Base-by-base conservation (phyloP, 2,113 vertebrate species). In the Cinclus cinclus region DNA sequence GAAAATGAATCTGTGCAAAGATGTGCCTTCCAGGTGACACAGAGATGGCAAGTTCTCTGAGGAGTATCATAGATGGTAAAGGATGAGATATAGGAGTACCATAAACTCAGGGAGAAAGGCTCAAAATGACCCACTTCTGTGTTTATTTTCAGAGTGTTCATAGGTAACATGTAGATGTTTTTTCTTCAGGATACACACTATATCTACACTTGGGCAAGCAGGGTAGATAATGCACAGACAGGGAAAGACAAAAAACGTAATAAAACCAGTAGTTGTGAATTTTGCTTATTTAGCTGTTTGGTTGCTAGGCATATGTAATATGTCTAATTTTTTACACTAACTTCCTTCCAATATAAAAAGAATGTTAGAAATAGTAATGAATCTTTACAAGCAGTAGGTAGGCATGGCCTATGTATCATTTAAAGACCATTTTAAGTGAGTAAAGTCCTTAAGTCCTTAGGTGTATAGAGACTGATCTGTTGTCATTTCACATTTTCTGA, bases 241-340 rank as follows among this genome's bases (percentile, higher is more conserved):
- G 13, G 41, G 6, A 77, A 74, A 5, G 20, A n/a, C 1, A 71
- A 78, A 44, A 67, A 12, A 0, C 7, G 5, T 13, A 53, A n/a
- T 13, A 64, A 59, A 69, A 28, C 4, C 9, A 47, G 35, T 37
- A 37, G 35, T 19, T 62, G 16, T 65, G 27, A 69, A 80, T 80
- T 79, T 68, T 62, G 9, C 3, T 47, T 33, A 55, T 74, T 58
- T 50, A 8, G 4, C 8, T 90, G 14, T 53, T 42, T n/a, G 7
- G 16, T 82, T 83, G 11, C 14, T 20, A 77, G 37, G 7, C 15
- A 31, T 53, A 62, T 41, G 10, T 35, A 76, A 41, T 39, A 12
- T 13, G 15, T 5, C 11, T 59, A 42, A 18, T 44, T 52, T 86
- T 84, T 74, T 25, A 20, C 19, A 10, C 75, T 9, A 44, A 22